Conservation (phyloP, 2,113 vertebrate species). For the Phalacrocorax pelagicus region DNA sequence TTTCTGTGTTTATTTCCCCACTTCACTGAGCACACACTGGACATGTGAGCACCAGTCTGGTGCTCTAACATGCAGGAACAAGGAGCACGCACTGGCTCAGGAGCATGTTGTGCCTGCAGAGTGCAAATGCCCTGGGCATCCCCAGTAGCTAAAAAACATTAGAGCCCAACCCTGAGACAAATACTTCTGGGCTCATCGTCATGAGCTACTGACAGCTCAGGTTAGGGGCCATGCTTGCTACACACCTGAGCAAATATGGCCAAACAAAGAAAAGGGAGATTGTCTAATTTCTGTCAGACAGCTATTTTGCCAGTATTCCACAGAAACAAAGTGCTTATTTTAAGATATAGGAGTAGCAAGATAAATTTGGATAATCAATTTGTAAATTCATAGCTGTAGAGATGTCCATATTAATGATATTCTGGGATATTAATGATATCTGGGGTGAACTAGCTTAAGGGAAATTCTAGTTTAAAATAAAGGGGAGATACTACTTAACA, state of each 20-base stretch:
- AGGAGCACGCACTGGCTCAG: not conserved
- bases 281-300: not conserved
- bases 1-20: not conserved
- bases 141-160: not conserved
- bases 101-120: fast-evolving
- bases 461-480: not conserved
- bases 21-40: fast-evolving
- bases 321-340: not conserved
- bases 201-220: not conserved
- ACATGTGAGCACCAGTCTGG: not conserved
- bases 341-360: not conserved
- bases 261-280: not conserved
- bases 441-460: not conserved
- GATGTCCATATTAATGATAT: not conserved
- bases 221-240: not conserved
- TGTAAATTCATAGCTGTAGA: not conserved
- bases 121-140: not conserved
- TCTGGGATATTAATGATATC: not conserved
- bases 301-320: not conserved
- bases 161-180: not conserved
- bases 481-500: not conserved
- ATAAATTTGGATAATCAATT: not conserved
- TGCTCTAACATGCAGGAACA: not conserved
- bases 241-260: not conserved
- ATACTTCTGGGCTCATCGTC: not conserved